Evolutionary conservation across 2,113 vertebrate species (phyloP), one percentile per base, ranked within the genome.

Genomic region (Hippocampus barbouri): DNA sequence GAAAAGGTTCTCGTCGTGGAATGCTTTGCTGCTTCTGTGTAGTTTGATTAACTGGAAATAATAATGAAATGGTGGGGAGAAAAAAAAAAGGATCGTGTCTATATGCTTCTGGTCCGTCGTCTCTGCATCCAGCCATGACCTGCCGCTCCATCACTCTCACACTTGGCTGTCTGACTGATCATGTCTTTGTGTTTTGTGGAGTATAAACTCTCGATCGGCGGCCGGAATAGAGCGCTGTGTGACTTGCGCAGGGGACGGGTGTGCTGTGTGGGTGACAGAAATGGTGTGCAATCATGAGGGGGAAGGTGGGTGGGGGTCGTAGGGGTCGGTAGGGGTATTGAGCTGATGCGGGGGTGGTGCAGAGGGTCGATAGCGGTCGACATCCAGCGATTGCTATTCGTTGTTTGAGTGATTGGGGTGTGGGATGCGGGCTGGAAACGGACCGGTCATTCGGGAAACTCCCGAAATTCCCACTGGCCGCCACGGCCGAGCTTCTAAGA

Each of bases 231-330:
- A 77, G 72, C 81, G 68, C 70, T 74, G 72, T 60, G 74, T 66
- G 77, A 79, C 73, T 73, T 72, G 66, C 81, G 76, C 78, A 66
- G 73, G 73, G 69, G 81, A 81, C 82, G 71, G 66, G 60, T 25
- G 59, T 59, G 25, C 68, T 78, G 63, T 74, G 78, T 73, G 77
- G 66, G 83, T 81, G 82, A 88, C 77, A 85, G 82, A 76, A 83
- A 86, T 78, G 76, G 78, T 78, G 82, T 85, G 85, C 82, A 83
- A 83, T 87, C 82, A 83, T 69, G 77, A 84, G 82, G 72, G 14
- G 20, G 2, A 18, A 5, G 11, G 61, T 72, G 20, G 8, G 20
- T n/a, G 21, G 8, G 38, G 18, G 45, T 45, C 14, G 56, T 59
- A 12, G 23, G 45, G 8, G 65, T 3, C 14, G 25, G 81, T 85